Conservation (phyloP, 1,140 invertebrate genomes). For the Myzus persicae region DNA sequence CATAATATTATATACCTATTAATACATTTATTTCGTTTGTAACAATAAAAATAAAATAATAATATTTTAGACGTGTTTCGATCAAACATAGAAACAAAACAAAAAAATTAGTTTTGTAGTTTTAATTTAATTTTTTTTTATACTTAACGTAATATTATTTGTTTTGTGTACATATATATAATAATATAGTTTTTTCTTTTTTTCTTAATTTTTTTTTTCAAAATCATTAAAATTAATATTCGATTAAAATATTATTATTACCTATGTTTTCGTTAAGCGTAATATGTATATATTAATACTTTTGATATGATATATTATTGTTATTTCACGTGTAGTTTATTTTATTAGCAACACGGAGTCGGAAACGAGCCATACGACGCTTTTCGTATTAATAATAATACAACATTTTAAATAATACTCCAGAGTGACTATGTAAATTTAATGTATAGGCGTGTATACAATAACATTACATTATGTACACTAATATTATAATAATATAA, state of each 20-base stretch:
- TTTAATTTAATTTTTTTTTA: constrained; percentile 38
- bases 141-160: constrained; percentile 53
- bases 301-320: constrained; percentile 39
- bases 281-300: constrained; percentile 42
- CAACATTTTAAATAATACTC: background rate
- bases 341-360: constrained; percentile 34
- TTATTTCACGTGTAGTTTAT: constrained; percentile 43
- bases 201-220: background rate
- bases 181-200: constrained; percentile 27
- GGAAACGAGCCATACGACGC: constrained; percentile 3
- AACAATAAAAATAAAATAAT: constrained; percentile 8
- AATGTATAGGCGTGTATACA: background rate
- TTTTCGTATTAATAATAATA: constrained; percentile 22
- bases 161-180: constrained; percentile 42
- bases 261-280: constrained; percentile 17
- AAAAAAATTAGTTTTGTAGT: constrained; percentile 45
- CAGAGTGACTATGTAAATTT: background rate
- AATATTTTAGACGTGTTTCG: constrained; percentile 7
- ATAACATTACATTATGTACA: background rate
- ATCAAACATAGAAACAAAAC: background rate
- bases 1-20: background rate
- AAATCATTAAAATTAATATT: constrained; percentile 34
- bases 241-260: background rate
- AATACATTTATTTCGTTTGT: background rate
- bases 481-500: background rate